phyloP scores from a whole-genome alignment of 37 sponge, comb jelly and placozoan genomes.

The Aplysina aerophoba region DNA sequence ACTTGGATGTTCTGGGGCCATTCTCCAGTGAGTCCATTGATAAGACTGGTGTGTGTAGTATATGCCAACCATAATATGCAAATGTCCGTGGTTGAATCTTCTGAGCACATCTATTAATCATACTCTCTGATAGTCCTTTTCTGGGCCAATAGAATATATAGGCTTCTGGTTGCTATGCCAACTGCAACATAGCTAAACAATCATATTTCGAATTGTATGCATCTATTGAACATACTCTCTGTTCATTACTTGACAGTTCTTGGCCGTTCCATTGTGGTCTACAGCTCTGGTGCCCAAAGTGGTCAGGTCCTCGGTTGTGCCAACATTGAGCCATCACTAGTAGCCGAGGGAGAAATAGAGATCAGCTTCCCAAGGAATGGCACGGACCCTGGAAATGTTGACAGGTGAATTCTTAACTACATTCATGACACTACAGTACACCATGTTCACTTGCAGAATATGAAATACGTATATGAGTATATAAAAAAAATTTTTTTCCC shows the following conservation, averaged over 20 bases:
- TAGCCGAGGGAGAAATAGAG: not conserved
- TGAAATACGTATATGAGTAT: no score
- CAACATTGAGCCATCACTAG: conserved; percentile 12
- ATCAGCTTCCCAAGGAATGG: not conserved
- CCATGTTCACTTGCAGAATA: not conserved
- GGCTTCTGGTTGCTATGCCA: no score
- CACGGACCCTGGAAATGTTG: not conserved
- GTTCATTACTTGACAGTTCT: not conserved
- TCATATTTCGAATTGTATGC: no score
- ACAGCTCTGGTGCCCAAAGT: not conserved
- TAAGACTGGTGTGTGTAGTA: no score
- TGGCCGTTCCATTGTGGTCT: not conserved
- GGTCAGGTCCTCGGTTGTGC: not conserved
- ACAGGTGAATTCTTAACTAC: not conserved
- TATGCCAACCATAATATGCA: no score
- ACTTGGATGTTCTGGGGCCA: conserved; percentile 42
- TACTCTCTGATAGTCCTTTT: no score
- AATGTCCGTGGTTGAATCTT: no score
- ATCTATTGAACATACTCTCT: no score
- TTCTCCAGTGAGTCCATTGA: not conserved
- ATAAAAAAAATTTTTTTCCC: no score
- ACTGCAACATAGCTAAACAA: no score
- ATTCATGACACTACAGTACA: not conserved
- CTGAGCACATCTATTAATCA: no score
- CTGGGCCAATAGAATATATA: no score